These are phyloP conservation scores for Coenobita brevimanus DNA, from an alignment of 1,140 invertebrate genomes.

Conservation along the genomic window DNA sequence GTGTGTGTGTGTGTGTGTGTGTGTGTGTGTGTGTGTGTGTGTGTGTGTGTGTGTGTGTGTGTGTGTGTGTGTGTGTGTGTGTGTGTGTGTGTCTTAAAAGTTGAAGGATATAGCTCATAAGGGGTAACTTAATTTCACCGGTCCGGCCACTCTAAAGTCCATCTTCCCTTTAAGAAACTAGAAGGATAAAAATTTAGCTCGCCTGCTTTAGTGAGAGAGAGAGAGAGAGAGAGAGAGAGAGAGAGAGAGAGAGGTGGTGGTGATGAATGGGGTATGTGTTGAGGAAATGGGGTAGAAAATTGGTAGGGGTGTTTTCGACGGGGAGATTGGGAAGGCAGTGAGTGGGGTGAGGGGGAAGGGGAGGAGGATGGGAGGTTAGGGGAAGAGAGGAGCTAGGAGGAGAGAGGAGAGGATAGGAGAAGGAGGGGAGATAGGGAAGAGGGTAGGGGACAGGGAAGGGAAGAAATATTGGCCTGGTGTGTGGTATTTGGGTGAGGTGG, in stretches of 20 bases:
- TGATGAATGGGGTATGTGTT: not conserved
- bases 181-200: too few relatives aligned
- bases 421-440: not conserved
- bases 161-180: too few relatives aligned
- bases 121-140: too few relatives aligned
- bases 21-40: too few relatives aligned
- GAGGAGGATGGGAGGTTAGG: not conserved
- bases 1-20: too few relatives aligned
- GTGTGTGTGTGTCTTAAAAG: too few relatives aligned
- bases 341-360: too few relatives aligned
- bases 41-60: too few relatives aligned
- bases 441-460: not conserved
- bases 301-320: not conserved
- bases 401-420: not conserved
- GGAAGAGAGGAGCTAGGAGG: not conserved
- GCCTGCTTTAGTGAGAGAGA: too few relatives aligned
- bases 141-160: too few relatives aligned
- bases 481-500: not conserved
- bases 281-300: not conserved
- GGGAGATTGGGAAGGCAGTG: not conserved
- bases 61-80: too few relatives aligned
- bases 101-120: not conserved
- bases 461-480: too few relatives aligned
- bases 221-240: constrained; percentile 27
- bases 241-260: constrained; percentile 3